phyloP scores from a whole-genome alignment of 1,140 invertebrate genomes.

The Drosophila oshimai region DNA sequence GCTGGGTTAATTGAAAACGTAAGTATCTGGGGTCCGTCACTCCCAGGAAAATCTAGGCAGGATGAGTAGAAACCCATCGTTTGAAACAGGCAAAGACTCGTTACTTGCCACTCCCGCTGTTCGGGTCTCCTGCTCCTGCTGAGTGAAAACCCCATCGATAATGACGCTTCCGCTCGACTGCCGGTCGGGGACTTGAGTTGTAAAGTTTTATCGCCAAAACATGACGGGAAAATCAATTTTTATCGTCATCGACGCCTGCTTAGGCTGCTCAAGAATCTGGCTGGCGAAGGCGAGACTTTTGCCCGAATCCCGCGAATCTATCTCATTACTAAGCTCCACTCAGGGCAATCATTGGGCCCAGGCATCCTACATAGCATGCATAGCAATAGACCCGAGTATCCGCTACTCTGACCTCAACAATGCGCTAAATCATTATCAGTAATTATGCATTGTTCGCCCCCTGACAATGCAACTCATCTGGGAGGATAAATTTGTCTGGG shows the following conservation, averaged over 20 bases:
- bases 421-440: constrained; percentile 75
- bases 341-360: constrained; percentile 44
- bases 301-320: too few relatives aligned
- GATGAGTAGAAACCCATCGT: constrained; percentile 36
- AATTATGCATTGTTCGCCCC: constrained; percentile 70
- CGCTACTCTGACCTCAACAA: constrained; percentile 46
- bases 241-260: constrained; percentile 55
- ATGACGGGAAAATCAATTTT: constrained; percentile 73
- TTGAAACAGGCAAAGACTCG: constrained; percentile 31
- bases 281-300: too few relatives aligned
- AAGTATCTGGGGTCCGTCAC: too few relatives aligned
- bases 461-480: constrained; percentile 30
- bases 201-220: constrained; percentile 74
- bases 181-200: constrained; percentile 30
- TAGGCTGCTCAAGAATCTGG: too few relatives aligned
- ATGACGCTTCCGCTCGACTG: constrained; percentile 39
- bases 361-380: constrained; percentile 4
- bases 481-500: too few relatives aligned
- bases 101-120: constrained; percentile 38
- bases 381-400: constrained; percentile 56
- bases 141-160: constrained; percentile 28
- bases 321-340: constrained; percentile 57
- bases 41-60: not conserved
- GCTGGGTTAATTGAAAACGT: too few relatives aligned
- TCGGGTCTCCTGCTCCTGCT: constrained; percentile 32